Percentiles rank a stretch among this genome's conserved stretches.
These are phyloP conservation scores for Anarhynchus alexandrinus DNA, from an alignment of 2,113 vertebrate species.

Conservation along the genomic window DNA sequence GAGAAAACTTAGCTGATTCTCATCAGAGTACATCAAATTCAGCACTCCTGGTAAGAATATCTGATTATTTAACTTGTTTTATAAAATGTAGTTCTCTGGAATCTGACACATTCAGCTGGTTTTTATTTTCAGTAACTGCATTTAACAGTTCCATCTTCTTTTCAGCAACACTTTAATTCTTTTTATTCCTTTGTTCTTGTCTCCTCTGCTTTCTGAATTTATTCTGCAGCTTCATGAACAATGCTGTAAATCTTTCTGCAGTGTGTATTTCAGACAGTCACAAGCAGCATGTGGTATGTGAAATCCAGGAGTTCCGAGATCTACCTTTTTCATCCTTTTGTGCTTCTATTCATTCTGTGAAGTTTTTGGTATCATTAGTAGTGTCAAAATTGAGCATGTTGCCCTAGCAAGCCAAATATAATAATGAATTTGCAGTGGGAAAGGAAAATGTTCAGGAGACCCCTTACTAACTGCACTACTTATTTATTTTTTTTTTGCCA, in stretches of 20 bases:
- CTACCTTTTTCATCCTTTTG: background rate
- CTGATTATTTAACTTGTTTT: background rate
- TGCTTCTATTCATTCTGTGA: background rate
- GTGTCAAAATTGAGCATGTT: background rate
- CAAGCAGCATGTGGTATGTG: background rate
- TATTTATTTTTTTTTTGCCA: background rate
- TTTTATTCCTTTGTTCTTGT: background rate
- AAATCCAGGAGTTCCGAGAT: background rate
- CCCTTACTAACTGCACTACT: background rate
- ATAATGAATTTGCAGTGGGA: background rate
- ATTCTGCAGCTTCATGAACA: background rate
- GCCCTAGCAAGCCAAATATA: background rate
- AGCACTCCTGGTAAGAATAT: constrained; percentile 23
- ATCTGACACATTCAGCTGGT: background rate
- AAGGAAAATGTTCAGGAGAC: background rate
- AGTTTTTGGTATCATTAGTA: background rate
- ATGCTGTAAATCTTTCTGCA: background rate
- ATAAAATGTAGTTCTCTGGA: background rate
- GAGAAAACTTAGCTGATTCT: background rate
- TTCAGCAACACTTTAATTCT: background rate
- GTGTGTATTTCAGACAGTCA: background rate
- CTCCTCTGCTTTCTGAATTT: background rate
- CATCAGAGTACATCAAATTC: background rate
- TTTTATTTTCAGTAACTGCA: background rate
- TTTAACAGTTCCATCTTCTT: background rate